Evolutionary conservation across 2,888 invertebrate species (phyloP).

Genomic region (Chymomyza caudatula): DNA sequence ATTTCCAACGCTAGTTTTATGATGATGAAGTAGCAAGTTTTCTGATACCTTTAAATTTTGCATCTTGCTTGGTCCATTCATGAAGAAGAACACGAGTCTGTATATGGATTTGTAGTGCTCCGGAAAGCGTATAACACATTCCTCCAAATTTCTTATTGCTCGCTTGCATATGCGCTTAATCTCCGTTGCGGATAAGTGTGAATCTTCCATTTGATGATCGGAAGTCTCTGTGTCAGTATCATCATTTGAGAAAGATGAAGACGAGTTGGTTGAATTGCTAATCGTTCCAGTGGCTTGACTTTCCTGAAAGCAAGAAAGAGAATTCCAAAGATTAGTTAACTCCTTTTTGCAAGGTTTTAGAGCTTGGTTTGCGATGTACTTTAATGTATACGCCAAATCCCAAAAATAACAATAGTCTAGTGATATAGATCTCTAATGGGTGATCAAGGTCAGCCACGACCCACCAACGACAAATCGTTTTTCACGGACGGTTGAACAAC

Average conservation of each 20-base stretch:
- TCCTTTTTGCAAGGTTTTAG: not conserved
- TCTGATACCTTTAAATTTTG: slow-evolving; percentile 85
- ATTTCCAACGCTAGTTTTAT: slow-evolving; percentile 83
- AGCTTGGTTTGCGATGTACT: not conserved
- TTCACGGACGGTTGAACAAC: no score
- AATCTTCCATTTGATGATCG: slow-evolving; percentile 41
- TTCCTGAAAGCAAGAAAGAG: not conserved
- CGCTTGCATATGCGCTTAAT: slow-evolving; percentile 81
- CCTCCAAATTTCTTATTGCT: slow-evolving; percentile 88
- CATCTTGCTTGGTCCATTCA: slow-evolving; percentile 83
- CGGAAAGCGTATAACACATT: slow-evolving; percentile 90
- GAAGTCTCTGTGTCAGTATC: slow-evolving; percentile 79
- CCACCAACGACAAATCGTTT: no score
- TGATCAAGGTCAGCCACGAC: no score
- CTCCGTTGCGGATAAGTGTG: slow-evolving; percentile 51
- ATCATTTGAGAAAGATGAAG: slow-evolving; percentile 79
- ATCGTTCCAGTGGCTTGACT: slow-evolving; percentile 55
- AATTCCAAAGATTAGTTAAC: not conserved
- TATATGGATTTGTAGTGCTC: slow-evolving; percentile 96
- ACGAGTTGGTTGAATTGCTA: slow-evolving; percentile 77
- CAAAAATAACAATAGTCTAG: no score
- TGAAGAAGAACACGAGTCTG: slow-evolving; percentile 90
- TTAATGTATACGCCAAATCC: not conserved
- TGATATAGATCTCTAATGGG: no score
- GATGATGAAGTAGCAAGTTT: slow-evolving; percentile 85